phyloP scores from a whole-genome alignment of 1,140 invertebrate genomes.

The Plectus sambesii region DNA sequence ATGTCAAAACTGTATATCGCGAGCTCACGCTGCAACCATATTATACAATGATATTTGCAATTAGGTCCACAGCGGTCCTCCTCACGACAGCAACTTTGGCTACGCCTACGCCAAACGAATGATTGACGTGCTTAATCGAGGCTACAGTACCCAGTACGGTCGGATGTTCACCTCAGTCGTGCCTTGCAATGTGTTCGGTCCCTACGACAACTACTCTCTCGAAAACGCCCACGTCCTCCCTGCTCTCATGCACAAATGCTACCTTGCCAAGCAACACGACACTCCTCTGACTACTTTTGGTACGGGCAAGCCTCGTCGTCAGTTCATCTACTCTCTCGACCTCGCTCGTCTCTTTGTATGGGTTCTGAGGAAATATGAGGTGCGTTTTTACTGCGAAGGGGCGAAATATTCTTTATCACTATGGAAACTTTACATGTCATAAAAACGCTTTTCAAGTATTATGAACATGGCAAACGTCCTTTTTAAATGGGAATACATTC shows the following conservation, averaged over 20 bases:
- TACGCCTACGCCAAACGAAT: constrained; percentile 96
- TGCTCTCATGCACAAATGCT: constrained; percentile 69
- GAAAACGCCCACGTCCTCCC: constrained; percentile 68
- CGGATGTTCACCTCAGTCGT: constrained; percentile 75
- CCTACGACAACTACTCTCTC: constrained; percentile 81
- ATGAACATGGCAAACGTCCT: no score
- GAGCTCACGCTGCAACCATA: no score
- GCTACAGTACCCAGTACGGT: constrained; percentile 40
- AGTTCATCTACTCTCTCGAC: constrained; percentile 94
- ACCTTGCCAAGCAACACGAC: constrained; percentile 51
- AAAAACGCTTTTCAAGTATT: no score
- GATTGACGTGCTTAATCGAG: constrained; percentile 80
- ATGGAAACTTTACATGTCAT: no score
- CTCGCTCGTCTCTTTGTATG: constrained; percentile 80
- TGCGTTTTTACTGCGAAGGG: no score
- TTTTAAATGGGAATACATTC: no score
- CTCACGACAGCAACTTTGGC: constrained; percentile 92
- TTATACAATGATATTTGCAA: constrained; percentile 12
- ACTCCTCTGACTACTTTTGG: constrained; percentile 60
- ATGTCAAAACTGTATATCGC: constrained; percentile 11
- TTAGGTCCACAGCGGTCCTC: constrained; percentile 85
- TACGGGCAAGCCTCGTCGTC: constrained; percentile 76
- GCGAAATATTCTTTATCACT: no score
- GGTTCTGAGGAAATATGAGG: constrained; percentile 52
- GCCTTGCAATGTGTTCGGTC: constrained; percentile 96